phyloP scores from a whole-genome alignment of 2,797 vertebrate genomes.

The Pitangus sulphuratus region DNA sequence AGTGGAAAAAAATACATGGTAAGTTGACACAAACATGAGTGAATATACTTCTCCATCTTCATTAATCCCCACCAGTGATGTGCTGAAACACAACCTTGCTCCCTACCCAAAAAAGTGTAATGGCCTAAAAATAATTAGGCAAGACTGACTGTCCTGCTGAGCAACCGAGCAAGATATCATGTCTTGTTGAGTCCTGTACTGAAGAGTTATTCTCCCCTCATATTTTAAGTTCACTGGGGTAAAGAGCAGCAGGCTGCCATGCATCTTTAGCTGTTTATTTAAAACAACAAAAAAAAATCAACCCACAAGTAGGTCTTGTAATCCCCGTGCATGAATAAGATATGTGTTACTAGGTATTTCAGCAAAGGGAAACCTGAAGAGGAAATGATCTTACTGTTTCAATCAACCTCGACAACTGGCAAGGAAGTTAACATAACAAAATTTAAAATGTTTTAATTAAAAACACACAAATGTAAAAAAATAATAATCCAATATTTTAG shows the following conservation, averaged over 20 bases:
- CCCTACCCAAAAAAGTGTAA: not conserved
- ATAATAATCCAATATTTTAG: not conserved
- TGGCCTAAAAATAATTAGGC: not conserved
- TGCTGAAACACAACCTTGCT: not conserved
- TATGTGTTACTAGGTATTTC: not conserved
- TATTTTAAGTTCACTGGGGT: not conserved
- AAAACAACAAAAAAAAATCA: not conserved
- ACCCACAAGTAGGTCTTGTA: not conserved
- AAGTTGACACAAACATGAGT: not conserved
- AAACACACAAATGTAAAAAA: not conserved
- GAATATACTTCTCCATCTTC: not conserved
- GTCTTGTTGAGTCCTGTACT: not conserved
- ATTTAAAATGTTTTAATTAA: not conserved
- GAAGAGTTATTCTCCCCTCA: not conserved
- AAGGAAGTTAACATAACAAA: not conserved
- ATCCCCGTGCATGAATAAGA: not conserved
- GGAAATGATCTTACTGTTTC: not conserved
- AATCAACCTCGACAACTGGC: not conserved
- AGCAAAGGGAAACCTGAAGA: not conserved
- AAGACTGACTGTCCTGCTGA: not conserved
- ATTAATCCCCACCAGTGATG: not conserved
- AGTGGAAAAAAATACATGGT: not conserved
- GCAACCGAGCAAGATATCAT: not conserved
- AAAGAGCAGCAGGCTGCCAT: not conserved
- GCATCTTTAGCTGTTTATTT: not conserved